A percentile compares a stretch with the other conserved stretches of the same genome.
These are phyloP conservation scores for Littorina saxatilis DNA, from an alignment of 1,140 invertebrate species.

Conservation along the genomic window DNA sequence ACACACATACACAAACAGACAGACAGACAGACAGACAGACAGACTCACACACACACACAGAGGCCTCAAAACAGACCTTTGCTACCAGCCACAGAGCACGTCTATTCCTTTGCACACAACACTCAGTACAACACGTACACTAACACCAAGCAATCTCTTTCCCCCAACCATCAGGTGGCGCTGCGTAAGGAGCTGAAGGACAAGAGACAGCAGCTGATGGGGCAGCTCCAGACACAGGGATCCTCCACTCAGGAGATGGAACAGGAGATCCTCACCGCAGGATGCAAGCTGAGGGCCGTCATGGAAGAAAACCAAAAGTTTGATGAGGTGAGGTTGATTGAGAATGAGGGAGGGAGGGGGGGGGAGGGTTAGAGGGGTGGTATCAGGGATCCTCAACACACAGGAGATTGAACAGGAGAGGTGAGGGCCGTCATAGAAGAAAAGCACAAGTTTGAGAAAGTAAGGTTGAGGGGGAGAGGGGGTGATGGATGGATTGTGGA, in stretches of 20 bases:
- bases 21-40: not conserved
- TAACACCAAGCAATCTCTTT: too few species aligned
- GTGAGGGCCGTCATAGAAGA: slow-evolving; percentile 74
- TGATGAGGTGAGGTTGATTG: slow-evolving; percentile 61
- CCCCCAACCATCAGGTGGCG: slow-evolving; percentile 76
- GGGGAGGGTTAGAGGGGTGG: too few species aligned
- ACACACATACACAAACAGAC: not conserved
- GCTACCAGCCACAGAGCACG: too few species aligned
- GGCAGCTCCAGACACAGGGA: slow-evolving; percentile 79
- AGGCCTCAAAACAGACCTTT: too few species aligned
- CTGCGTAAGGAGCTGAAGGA: slow-evolving; percentile 83
- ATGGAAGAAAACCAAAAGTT: slow-evolving; percentile 70
- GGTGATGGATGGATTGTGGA: too few species aligned
- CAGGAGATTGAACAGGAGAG: slow-evolving; percentile 63
- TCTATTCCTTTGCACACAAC: too few species aligned
- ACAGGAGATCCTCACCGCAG: slow-evolving; percentile 61
- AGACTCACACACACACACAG: not conserved
- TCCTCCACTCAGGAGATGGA: slow-evolving; percentile 61
- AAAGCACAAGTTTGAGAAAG: slow-evolving; percentile 67
- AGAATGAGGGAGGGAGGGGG: too few species aligned
- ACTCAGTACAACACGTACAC: too few species aligned
- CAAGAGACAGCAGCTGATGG: slow-evolving; percentile 80
- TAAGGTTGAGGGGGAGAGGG: too few species aligned
- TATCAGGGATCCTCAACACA: slow-evolving; percentile 57
- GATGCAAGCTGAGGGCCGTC: slow-evolving; percentile 74